These are phyloP conservation scores for Sardinella longiceps DNA, from an alignment of 2,797 vertebrate genomes.

Conservation along the genomic window DNA sequence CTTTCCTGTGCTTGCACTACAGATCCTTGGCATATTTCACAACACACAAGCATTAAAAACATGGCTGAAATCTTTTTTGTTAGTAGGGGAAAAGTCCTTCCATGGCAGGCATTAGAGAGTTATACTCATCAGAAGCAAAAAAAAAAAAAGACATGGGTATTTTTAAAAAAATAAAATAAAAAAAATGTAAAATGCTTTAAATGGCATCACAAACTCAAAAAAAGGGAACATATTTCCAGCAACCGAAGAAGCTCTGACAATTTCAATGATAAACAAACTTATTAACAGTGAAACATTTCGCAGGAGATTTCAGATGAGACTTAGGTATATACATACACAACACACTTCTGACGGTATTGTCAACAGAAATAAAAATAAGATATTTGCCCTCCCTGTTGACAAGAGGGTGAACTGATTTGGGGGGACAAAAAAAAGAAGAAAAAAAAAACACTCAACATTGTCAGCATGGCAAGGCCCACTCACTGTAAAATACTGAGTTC, in stretches of 20 bases:
- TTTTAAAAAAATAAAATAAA: background rate
- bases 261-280: background rate
- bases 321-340: slow-evolving; percentile 12
- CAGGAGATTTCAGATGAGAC: background rate
- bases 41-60: slow-evolving; percentile 15
- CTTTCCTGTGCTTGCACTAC: slow-evolving; percentile 11
- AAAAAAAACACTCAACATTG: background rate
- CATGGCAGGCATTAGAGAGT: background rate
- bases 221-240: background rate
- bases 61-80: background rate
- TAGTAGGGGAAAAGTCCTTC: slow-evolving; percentile 7
- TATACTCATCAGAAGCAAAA: background rate
- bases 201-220: background rate
- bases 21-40: slow-evolving; percentile 23
- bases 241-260: background rate
- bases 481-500: slow-evolving; percentile 5
- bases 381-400: background rate
- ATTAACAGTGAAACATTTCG: background rate
- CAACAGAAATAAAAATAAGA: background rate
- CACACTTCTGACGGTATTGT: background rate
- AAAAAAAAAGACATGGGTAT: background rate
- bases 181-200: background rate
- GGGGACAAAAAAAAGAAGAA: background rate
- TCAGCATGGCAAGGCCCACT: background rate
- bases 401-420: background rate